Percentiles rank a stretch among this genome's conserved stretches.
phyloP scores from a whole-genome alignment of 2,888 invertebrate species.

The Neoaliturus tenellus region DNA sequence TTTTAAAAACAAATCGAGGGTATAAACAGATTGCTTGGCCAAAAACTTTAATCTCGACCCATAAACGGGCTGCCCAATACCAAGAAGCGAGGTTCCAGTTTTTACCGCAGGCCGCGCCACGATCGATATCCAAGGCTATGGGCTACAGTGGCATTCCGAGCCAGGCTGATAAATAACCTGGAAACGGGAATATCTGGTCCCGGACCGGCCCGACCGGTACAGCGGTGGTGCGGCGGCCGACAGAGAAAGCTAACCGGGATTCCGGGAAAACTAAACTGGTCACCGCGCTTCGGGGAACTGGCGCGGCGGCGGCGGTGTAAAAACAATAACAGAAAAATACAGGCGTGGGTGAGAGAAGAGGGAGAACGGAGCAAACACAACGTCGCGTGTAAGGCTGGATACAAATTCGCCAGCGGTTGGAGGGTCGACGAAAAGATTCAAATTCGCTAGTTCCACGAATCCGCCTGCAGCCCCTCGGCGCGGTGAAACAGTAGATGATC shows the following conservation, averaged over 20 bases:
- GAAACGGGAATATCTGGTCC: constrained; percentile 48
- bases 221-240: not conserved
- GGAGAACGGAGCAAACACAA: too few relatives aligned
- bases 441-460: too few relatives aligned
- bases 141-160: constrained; percentile 30
- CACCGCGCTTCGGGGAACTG: not conserved
- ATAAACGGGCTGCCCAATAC: not conserved
- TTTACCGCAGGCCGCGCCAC: constrained; percentile 23
- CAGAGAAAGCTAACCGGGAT: constrained; percentile 32
- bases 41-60: too few relatives aligned
- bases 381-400: too few relatives aligned
- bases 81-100: constrained; percentile 11
- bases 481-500: too few relatives aligned
- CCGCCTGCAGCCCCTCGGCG: too few relatives aligned
- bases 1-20: too few relatives aligned
- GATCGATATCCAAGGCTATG: constrained; percentile 36
- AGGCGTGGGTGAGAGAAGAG: too few relatives aligned
- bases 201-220: constrained; percentile 4
- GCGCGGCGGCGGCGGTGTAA: not conserved
- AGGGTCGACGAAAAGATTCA: too few relatives aligned
- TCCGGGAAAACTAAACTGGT: constrained; percentile 28
- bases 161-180: constrained; percentile 35
- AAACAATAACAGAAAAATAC: not conserved
- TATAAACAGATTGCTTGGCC: too few relatives aligned
- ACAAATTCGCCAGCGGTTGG: too few relatives aligned